Evolutionary conservation across 2,797 vertebrate genomes (phyloP), one percentile per base, ranked within the genome.

Genomic region (Leuciscus waleckii): DNA sequence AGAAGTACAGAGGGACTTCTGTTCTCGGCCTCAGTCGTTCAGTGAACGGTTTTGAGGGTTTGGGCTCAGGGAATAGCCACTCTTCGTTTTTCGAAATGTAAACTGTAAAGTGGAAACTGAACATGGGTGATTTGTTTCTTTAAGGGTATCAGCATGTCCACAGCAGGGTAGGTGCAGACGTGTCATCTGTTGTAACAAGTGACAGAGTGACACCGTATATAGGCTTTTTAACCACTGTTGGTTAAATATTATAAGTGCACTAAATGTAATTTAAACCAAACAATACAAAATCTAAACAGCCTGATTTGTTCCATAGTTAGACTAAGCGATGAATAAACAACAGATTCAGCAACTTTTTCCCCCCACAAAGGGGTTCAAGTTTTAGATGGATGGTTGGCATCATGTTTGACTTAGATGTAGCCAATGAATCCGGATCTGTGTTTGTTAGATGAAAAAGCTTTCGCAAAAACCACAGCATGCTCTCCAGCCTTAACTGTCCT

Each of bases 1-100:
- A 77, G 76, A 65, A 77, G 65, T 54, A 88, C 74, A 85, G 75
- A 86, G 54, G 43, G 79, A 86, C 58, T 77, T 88, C 85, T 88
- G 88, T 89, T 88, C 83, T 81, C 69, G 9, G 67, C 39, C 32
- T 56, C 19, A 21, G 67, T 41, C n/a, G 54, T 35, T 84, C 81
- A 56, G 70, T 49, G 41, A 21, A 76, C 54, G 70, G 49, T 26
- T 76, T 75, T 75, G 74, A 56, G 77, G 39, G 56, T 70, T 43
- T 84, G 39, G 80, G 41, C 61, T 74, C 32, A 70, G 83, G 63
- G 81, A 65, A 63, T 82, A 46, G 29, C 32, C 81, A 56, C 63
- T 21, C 56, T 83, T 78, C 37, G 2, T 70, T 79, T 79, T 78
- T 84, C 26, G n/a, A 84, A 78, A 84, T 65, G 79, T 84, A 79